These are phyloP conservation scores for Scrobipalpa atriplicella DNA, from an alignment of 2,888 invertebrate genomes.

Conservation along the genomic window DNA sequence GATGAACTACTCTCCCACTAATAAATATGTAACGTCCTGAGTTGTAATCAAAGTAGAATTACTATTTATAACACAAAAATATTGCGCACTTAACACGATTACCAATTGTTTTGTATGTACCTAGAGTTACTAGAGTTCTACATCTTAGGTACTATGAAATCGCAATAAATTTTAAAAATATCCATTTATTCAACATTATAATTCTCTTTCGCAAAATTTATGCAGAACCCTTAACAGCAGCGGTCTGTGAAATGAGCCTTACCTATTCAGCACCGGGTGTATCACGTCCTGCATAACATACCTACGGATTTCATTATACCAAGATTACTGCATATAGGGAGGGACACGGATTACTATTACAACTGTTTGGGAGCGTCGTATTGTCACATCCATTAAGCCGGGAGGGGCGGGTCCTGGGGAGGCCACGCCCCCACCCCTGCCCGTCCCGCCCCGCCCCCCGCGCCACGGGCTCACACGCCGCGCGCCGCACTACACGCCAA, in stretches of 20 bases:
- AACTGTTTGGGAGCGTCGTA: slow-evolving; percentile 70
- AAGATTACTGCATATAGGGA: slow-evolving; percentile 59
- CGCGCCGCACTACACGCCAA: slow-evolving; percentile 46
- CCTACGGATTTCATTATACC: slow-evolving; percentile 44
- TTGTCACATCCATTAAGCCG: slow-evolving; percentile 80
- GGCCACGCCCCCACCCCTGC: slow-evolving; percentile 48
- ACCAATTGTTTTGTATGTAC: too few species aligned
- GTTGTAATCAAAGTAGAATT: too few species aligned
- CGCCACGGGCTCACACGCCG: slow-evolving; percentile 39
- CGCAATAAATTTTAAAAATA: background rate
- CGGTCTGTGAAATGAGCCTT: slow-evolving; percentile 6
- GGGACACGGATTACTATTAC: slow-evolving; percentile 75
- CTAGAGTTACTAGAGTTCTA: too few species aligned
- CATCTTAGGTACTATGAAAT: too few species aligned
- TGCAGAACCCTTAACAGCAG: background rate
- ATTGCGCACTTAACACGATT: too few species aligned
- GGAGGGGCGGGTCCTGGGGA: slow-evolving; percentile 58
- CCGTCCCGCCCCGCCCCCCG: slow-evolving; percentile 47
- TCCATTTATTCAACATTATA: background rate
- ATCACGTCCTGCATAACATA: slow-evolving; percentile 10
- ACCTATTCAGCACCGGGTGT: background rate
- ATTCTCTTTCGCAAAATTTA: background rate
- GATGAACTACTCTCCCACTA: too few species aligned
- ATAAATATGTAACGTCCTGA: too few species aligned
- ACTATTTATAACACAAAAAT: too few species aligned